Base-by-base conservation (phyloP, 2,888 invertebrate genomes). In the Diarsia dahlii region DNA sequence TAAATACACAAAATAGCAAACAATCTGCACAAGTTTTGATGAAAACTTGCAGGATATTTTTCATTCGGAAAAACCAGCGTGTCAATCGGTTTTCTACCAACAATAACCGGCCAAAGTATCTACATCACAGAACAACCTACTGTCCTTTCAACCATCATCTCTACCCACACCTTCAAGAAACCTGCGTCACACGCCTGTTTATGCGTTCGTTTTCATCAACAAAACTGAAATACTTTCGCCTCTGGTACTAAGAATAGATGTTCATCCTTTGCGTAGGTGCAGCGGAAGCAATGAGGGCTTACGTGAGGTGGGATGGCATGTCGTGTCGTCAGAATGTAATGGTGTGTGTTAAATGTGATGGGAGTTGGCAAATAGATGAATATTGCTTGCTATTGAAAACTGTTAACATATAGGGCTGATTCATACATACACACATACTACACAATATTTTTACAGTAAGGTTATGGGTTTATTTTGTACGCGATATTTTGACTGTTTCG, bases 231-330 rank as follows among this genome's bases (percentile, higher is more conserved):
- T 56, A 65, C 34, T 28, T 18, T 54, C n/a, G 10, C 34, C 18
- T 56, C 8, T 70, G 3, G 8, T 15, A n/a, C 23, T 13, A 58
- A 39, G 39, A 79, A 80, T 50, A 80, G 20, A 20, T 23, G 15
- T 39, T 3, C 13, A 63, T 0, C 39, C 0, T 48, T 23, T 18
- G 34, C 56, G 56, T 58, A 34, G 45, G 73, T 9, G 54, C 3
- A 15, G 50, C 13, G n/a, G 23, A 72, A 28, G 20, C 64, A 80
- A 60, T 65, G 46, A 58, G n/a, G 54, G 48, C 34, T 79, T 28
- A 20, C 39, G 34, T n/a, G 39, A 63, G 39, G 28, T 45, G 15
- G 50, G n/a, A 2, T 45, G 48, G 45, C 5, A 23, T 15, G n/a
- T 46, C 18, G 20, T 46, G 54, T 79, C 39, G 4, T 62, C 45